Evolutionary conservation across 1,140 invertebrate species (phyloP), one percentile per base, ranked within the genome.

Genomic region (Drosophila ananassae): DNA sequence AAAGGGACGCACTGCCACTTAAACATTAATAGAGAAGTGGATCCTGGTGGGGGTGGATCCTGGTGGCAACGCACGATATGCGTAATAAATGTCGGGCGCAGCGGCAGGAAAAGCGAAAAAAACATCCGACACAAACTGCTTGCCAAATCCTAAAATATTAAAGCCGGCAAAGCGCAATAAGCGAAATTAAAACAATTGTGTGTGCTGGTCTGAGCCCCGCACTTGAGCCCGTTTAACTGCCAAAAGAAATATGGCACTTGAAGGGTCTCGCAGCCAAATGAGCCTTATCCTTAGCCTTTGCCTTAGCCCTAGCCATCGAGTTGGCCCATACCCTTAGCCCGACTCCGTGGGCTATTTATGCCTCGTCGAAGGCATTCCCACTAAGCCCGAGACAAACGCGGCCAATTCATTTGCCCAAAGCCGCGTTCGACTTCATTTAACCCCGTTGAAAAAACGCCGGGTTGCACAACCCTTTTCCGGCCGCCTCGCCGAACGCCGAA

Each of bases 131-230:
- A 56, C 46, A 48, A 82, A 82, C 76, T 73, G 74, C 56, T 66
- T 30, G 59, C 55, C 79, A 89, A 89, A 89, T 89, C 84, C 83
- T 89, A 67, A 89, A 89, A 89, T 89, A 89, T 89, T 89, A 83
- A 89, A 89, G 84, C 67, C 66, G 44, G 30, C 50, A 58, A 22
- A 54, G 79, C 72, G 85, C 83, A 89, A 87, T 89, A 87, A 87
- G 83, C 83, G 79, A 89, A 89, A 89, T 89, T 89, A 89, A 89
- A 89, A 89, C 83, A 89, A 89, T 89, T 89, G 83, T 77, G 83
- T 77, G 83, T 61, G 74, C 50, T 41, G 53, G 53, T 47, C 55
- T 62, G 51, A 21, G 13, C 44, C 47, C 48, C 57, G 25, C 48
- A 52, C 39, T 53, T 66, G 56, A 71, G 72, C 32, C 46, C 37